phyloP scores from a whole-genome alignment of 2,113 vertebrate genomes.

The Daubentonia madagascariensis region DNA sequence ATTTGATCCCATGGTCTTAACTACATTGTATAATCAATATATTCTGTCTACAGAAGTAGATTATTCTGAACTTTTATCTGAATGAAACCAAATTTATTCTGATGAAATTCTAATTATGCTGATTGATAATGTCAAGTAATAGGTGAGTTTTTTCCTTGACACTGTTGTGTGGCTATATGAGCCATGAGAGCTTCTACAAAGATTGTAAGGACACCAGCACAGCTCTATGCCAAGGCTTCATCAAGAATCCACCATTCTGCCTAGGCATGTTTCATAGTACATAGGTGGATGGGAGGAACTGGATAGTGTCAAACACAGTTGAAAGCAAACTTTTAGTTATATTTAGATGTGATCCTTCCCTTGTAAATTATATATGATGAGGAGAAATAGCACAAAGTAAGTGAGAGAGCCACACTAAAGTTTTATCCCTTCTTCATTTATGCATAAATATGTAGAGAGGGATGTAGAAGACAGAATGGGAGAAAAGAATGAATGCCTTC shows the following conservation, averaged over 20 bases:
- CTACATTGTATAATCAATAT: not conserved
- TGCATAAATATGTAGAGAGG: not conserved
- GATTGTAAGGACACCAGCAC: rapidly evolving
- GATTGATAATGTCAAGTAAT: not conserved
- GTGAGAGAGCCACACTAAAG: not conserved
- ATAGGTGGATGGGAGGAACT: too few species aligned
- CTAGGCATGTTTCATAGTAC: not conserved
- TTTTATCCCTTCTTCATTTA: not conserved
- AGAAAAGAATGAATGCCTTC: not conserved
- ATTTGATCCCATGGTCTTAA: not conserved
- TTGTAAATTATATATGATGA: not conserved
- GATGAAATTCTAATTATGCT: not conserved
- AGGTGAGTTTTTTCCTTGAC: not conserved
- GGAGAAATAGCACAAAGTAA: not conserved
- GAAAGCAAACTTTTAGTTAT: not conserved
- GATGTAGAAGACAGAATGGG: not conserved
- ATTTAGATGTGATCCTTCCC: not conserved
- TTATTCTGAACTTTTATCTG: not conserved
- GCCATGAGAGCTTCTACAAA: not conserved
- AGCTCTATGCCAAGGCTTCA: not conserved
- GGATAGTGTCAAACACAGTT: not conserved
- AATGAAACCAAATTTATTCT: not conserved
- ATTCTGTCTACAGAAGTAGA: not conserved
- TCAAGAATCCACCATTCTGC: not conserved
- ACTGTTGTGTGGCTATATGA: not conserved